phyloP scores from a whole-genome alignment of 2,888 invertebrate genomes.

The Sylvicola fuscatus region DNA sequence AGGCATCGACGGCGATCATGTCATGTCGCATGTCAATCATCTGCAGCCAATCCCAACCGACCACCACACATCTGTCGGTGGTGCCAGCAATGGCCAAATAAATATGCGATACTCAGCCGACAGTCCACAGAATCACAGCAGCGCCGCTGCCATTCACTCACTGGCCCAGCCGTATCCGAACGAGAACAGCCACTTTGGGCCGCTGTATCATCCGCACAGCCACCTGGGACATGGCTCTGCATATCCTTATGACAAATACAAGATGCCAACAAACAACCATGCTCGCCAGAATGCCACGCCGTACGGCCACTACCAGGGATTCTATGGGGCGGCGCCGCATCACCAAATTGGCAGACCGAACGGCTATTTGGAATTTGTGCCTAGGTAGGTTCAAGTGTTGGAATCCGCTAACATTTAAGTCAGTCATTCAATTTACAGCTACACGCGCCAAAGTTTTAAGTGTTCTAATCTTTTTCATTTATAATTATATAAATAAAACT shows the following conservation, averaged over 20 bases:
- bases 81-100: neutral
- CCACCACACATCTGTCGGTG: neutral
- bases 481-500: no score
- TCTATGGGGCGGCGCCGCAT: conserved; percentile 7
- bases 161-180: conserved; percentile 18
- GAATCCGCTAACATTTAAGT: no score
- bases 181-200: conserved; percentile 23
- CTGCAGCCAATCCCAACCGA: no score
- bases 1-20: no score
- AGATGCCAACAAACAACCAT: conserved; percentile 13
- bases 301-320: conserved; percentile 19
- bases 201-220: conserved; percentile 24
- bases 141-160: conserved; percentile 4
- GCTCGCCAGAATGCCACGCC: conserved; percentile 13
- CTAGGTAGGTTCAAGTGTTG: conserved; percentile 14
- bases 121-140: neutral
- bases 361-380: conserved; percentile 20
- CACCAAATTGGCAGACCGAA: conserved; percentile 8
- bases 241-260: conserved; percentile 25
- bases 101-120: neutral
- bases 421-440: no score
- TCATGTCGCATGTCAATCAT: no score
- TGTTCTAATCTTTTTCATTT: no score
- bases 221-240: conserved; percentile 12
- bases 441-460: no score